Base-by-base conservation (phyloP, 2,888 invertebrate species). In the Sipunculus nudus region DNA sequence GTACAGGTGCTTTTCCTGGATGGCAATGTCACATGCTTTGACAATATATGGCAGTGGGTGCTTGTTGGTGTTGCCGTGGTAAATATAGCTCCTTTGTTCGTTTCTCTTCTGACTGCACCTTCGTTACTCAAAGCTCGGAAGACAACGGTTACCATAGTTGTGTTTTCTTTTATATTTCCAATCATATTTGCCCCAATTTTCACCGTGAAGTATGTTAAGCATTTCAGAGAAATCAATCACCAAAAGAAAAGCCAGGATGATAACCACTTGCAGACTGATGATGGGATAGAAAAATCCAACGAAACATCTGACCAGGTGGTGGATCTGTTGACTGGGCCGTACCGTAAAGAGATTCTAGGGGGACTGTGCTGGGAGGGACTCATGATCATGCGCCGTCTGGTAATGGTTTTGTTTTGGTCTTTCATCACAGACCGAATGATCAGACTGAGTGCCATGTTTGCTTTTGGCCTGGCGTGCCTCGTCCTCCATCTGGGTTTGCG, bases 301-400 rank as follows among this genome's bases (percentile, higher is more conserved):
- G 56, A 48, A 35, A 47, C 23, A 3, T 47, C 48, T 1, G 48
- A 56, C 28, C 39, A 41, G 2, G 50, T 64, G 2, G 61, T 50
- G 2, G 64, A 58, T 26, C 29, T 45, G 23, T 35, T 63, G n/a
- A 46, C 38, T 40, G 63, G 61, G 2, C 52, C 59, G 3, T 63
- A 59, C 29, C 35, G 49, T 8, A 19, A 25, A n/a, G 52, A 63
- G 32, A 40, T 63, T 3, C 35, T 32, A n/a, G 31, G 35, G 2
- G 65, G 63, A 2, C 10, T 65, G 8, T 65, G 65, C 45, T 65
- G 58, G 56, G 65, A 65, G 28, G 65, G 65, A 13, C 46, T 65
- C 23, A 53, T 65, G 13, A 59, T 52, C 35, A 45, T 65, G n/a
- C 46, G 63, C 19, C 35, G 65, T 10, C 46, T 65, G 40, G 26